Percentiles rank a stretch among this genome's conserved stretches.
Conservation (phyloP, 2,797 vertebrate species). For the Cryptoprocta ferox region DNA sequence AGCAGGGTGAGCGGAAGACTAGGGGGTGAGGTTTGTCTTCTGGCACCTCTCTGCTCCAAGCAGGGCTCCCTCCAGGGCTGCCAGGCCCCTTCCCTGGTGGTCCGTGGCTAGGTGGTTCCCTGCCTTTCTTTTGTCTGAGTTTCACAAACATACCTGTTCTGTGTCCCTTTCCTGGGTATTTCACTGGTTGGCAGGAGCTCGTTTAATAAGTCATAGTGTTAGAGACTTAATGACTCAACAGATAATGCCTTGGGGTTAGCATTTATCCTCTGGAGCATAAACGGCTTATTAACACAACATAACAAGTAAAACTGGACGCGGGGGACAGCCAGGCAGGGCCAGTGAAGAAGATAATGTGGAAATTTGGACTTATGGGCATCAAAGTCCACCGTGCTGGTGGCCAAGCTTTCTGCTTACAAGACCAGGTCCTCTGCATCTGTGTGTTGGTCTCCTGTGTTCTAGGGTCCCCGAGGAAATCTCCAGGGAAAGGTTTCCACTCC, state of each 20-base stretch:
- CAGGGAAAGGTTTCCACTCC: not conserved
- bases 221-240: not conserved
- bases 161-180: not conserved
- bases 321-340: not conserved
- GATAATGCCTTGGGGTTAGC: not conserved
- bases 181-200: not conserved
- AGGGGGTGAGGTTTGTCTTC: too few species aligned
- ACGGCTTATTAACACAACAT: not conserved
- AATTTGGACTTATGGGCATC: not conserved
- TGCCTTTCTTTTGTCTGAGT: not conserved
- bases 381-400: fast-evolving
- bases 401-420: not conserved
- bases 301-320: not conserved
- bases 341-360: not conserved
- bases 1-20: not conserved
- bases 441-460: fast-evolving
- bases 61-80: not conserved
- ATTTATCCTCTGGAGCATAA: not conserved
- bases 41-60: not conserved
- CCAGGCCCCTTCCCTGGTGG: not conserved
- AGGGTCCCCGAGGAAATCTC: not conserved
- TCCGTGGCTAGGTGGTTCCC: not conserved
- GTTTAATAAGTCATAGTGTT: not conserved
- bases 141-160: not conserved
- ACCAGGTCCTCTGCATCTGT: not conserved